phyloP scores from a whole-genome alignment of 1,140 invertebrate genomes.

The Oedothorax gibbosus region DNA sequence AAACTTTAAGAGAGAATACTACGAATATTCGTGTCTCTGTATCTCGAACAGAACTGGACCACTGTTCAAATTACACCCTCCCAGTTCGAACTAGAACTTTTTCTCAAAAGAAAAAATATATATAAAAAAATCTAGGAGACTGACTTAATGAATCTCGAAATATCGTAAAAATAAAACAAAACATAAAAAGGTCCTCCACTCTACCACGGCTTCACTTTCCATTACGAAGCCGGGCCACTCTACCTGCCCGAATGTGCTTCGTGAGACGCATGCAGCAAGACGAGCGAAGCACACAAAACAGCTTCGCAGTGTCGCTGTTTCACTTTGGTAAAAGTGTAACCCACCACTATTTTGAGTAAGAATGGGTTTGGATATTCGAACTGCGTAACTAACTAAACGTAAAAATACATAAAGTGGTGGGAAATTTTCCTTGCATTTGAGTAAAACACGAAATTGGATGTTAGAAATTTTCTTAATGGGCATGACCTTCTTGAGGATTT shows the following conservation, averaged over 20 bases:
- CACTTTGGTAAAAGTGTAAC: not conserved
- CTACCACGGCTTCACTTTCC: slow-evolving; percentile 31
- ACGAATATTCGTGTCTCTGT: no score
- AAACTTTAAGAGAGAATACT: no score
- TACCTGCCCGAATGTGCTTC: slow-evolving; percentile 41
- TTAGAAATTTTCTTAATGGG: no score
- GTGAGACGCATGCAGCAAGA: slow-evolving; percentile 27
- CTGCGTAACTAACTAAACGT: no score
- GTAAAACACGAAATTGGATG: no score
- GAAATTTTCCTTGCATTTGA: no score
- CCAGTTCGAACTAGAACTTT: slow-evolving; percentile 24
- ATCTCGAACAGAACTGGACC: no score
- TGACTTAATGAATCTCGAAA: slow-evolving; percentile 37
- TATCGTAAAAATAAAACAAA: slow-evolving; percentile 12
- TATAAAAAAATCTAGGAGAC: not conserved
- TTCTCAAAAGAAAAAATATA: slow-evolving; percentile 9
- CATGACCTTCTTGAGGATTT: no score
- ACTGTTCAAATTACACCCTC: not conserved
- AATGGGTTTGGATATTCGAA: no score
- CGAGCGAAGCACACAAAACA: slow-evolving; percentile 10
- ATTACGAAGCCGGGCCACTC: slow-evolving; percentile 21
- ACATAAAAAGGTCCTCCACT: slow-evolving; percentile 9
- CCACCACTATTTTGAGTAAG: no score
- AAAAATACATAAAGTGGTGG: no score
- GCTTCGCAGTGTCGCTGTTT: not conserved